phyloP scores from a whole-genome alignment of 2,113 vertebrate genomes.

The rabbit (Oryctolagus cuniculus) region mOryCun1.1 NC_091453.1:49069501-49070000 shows the following conservation, averaged over 20 bases:
- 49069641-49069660: neutral
- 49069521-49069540: no score
- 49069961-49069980: neutral
- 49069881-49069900: neutral
- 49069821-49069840: neutral
- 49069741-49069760: constrained; percentile 3
- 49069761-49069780: neutral
- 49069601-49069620: neutral
- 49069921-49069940: constrained; percentile 49
- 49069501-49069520: no score
- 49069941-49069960: neutral
- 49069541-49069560: neutral
- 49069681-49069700: neutral
- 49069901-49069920: neutral
- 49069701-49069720: neutral
- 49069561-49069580: neutral
- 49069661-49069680: neutral
- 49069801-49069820: neutral
- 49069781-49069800: neutral
- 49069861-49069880: neutral
- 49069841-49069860: neutral
- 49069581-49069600: neutral
- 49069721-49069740: constrained; percentile 30
- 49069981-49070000: constrained; percentile 20
- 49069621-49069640: neutral